A percentile compares a stretch with the other conserved stretches of the same genome.
phyloP scores from a whole-genome alignment of 2,888 invertebrate species.

The Deilephila elpenor region DNA sequence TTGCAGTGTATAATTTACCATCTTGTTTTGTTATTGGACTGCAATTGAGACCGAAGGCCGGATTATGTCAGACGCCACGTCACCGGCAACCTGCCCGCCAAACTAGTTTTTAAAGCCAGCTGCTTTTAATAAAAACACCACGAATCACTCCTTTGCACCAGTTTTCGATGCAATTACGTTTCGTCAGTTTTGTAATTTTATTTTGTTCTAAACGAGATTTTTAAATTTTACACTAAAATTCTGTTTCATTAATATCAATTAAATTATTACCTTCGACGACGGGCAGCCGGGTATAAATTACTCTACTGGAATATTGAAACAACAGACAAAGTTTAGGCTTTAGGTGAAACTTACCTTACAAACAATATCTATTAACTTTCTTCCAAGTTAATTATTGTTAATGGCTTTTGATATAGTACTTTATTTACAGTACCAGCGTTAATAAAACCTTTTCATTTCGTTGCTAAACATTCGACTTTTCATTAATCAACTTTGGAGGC shows the following conservation, averaged over 20 bases:
- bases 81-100: slow-evolving; percentile 34
- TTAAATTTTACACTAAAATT: not conserved
- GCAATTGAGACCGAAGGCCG: slow-evolving; percentile 51
- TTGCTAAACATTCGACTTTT: not conserved
- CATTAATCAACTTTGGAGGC: not conserved
- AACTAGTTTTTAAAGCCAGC: slow-evolving; percentile 32
- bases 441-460: not conserved
- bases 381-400: not conserved
- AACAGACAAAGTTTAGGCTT: not conserved
- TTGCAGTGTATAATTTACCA: slow-evolving; percentile 31
- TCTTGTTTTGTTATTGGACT: slow-evolving; percentile 36
- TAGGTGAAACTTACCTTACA: not conserved
- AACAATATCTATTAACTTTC: not conserved
- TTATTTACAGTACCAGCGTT: no score
- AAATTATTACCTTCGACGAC: no score
- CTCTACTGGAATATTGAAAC: no score
- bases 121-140: slow-evolving; percentile 31
- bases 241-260: no score
- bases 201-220: slow-evolving; percentile 10
- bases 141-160: slow-evolving; percentile 36
- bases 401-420: not conserved
- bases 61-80: slow-evolving; percentile 57
- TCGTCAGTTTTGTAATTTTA: slow-evolving; percentile 29
- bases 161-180: slow-evolving; percentile 36
- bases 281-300: no score